Percentiles rank a stretch among this genome's conserved stretches.
These are phyloP conservation scores for Meghimatium bilineatum DNA, from an alignment of 2,888 invertebrate genomes.

Conservation along the genomic window DNA sequence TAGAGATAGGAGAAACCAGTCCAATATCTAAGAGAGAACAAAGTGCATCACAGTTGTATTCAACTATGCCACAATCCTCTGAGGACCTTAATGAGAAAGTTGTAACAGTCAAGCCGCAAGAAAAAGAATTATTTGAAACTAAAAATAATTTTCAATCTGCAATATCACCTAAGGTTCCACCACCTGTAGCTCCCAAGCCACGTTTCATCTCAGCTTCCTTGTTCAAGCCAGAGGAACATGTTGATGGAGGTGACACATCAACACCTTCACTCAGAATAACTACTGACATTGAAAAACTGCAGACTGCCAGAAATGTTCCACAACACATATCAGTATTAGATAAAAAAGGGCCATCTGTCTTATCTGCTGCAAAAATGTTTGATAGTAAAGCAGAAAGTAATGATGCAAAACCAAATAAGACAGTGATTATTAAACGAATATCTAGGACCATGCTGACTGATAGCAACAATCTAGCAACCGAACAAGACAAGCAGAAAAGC, in stretches of 20 bases:
- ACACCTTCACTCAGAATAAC: constrained; percentile 19
- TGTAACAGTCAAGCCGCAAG: not conserved
- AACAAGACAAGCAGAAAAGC: constrained; percentile 37
- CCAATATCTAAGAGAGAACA: not conserved
- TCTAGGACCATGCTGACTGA: constrained; percentile 18
- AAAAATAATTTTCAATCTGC: not conserved
- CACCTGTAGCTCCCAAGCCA: constrained; percentile 64
- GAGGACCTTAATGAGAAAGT: not conserved
- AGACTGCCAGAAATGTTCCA: constrained; percentile 19
- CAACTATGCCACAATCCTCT: not conserved
- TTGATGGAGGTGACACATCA: constrained; percentile 15
- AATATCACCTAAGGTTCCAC: constrained; percentile 51
- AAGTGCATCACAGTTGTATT: not conserved
- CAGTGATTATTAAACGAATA: not conserved
- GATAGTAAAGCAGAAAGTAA: constrained; percentile 37
- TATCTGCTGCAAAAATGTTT: constrained; percentile 49
- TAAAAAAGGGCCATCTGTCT: constrained; percentile 34
- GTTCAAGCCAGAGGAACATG: constrained; percentile 21
- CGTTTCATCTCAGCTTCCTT: constrained; percentile 44
- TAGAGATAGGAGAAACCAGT: not conserved
- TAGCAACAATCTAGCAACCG: constrained; percentile 37
- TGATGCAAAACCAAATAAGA: constrained; percentile 4
- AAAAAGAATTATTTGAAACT: not conserved
- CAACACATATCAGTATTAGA: constrained; percentile 31
- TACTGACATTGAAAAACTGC: constrained; percentile 36